Evolutionary conservation across 2,888 invertebrate genomes (phyloP).

Genomic region (Cheilosia scutellata): DNA sequence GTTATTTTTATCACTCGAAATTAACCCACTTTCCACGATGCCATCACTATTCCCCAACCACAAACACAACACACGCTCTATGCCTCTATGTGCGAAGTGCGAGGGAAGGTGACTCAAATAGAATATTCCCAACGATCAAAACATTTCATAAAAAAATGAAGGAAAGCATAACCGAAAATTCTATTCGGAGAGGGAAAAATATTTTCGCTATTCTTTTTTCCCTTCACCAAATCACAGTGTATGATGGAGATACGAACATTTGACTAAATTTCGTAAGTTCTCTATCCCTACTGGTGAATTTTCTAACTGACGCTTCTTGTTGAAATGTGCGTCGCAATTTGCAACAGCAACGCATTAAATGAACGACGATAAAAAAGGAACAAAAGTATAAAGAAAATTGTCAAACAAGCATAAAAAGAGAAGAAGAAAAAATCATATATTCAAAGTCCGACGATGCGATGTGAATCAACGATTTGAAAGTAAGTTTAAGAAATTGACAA

Average conservation of each 20-base stretch:
- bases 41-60: conserved; percentile 44
- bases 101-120: conserved; percentile 53
- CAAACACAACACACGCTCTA: conserved; percentile 21
- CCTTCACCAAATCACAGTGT: conserved; percentile 42
- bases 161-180: conserved; percentile 22
- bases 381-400: conserved; percentile 36
- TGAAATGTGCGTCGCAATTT: conserved; percentile 35
- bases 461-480: neutral
- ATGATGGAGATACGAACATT: conserved; percentile 1
- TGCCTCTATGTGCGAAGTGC: conserved; percentile 19
- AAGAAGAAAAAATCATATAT: conserved; percentile 13
- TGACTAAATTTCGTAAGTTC: conserved; percentile 4
- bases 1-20: conserved; percentile 64
- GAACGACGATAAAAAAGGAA: conserved; percentile 35
- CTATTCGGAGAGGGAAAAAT: neutral
- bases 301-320: neutral
- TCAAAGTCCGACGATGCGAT: conserved; percentile 28
- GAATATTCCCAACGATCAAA: conserved; percentile 68
- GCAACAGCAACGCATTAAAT: conserved; percentile 29
- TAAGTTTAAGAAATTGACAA: conserved; percentile 35
- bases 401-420: conserved; percentile 27
- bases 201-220: conserved; percentile 10
- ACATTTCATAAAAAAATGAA: conserved; percentile 56
- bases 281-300: neutral
- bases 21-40: conserved; percentile 54